Percentiles rank a stretch among this genome's conserved stretches.
These are phyloP conservation scores for Potamarius usumacintae DNA, from an alignment of 2,113 vertebrate species.

Conservation along the genomic window DNA sequence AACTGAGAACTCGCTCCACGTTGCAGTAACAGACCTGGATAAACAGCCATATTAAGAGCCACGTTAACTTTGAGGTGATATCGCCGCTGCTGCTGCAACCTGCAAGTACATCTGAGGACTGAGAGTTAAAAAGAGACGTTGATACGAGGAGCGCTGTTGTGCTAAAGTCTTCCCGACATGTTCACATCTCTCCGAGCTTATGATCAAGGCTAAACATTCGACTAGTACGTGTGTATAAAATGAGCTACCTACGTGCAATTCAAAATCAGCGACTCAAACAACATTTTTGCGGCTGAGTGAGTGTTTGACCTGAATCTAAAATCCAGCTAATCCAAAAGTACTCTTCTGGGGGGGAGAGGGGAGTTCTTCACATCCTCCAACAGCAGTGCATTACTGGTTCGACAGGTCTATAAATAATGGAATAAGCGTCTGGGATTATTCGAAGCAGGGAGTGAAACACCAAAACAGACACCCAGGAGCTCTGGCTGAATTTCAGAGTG, in stretches of 20 bases:
- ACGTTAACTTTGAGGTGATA: neutral
- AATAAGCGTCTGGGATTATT: neutral
- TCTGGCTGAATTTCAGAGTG: neutral
- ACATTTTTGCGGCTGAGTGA: neutral
- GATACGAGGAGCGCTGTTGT: constrained; percentile 20
- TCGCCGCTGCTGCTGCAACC: too few species aligned
- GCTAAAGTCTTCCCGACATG: constrained; percentile 8
- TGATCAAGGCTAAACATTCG: neutral
- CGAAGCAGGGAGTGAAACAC: neutral
- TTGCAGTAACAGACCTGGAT: neutral
- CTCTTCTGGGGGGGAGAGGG: neutral
- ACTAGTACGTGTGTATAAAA: neutral
- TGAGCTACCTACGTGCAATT: neutral
- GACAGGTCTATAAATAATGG: neutral
- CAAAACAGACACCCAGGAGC: neutral
- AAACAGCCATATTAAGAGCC: neutral
- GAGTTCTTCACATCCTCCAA: neutral
- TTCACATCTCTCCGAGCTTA: neutral
- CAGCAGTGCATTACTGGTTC: neutral
- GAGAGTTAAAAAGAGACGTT: neutral
- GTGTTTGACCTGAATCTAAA: neutral
- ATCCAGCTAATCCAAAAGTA: neutral
- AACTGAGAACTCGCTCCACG: neutral
- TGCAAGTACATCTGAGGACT: neutral
- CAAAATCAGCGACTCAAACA: neutral